Conservation (phyloP, 35 echinoderm and acorn worm genomes). For the Heliocidaris tuberculata region DNA sequence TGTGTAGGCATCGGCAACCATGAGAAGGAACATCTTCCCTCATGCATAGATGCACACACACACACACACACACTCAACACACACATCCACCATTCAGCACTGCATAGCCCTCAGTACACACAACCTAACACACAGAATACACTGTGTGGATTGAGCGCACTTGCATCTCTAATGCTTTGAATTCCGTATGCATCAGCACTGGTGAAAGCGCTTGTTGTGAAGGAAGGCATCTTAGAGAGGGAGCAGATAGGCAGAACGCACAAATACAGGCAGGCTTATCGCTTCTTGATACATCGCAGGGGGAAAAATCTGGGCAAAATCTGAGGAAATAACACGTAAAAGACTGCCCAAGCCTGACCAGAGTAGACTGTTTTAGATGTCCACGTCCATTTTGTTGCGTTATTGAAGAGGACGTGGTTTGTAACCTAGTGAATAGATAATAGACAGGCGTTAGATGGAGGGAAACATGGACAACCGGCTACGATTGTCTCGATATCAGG, state of each 20-base stretch:
- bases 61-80: background rate
- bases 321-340: conserved; percentile 33
- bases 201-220: background rate
- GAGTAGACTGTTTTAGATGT: background rate
- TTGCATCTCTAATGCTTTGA: background rate
- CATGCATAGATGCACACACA: conserved; percentile 32
- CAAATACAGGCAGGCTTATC: conserved; percentile 7
- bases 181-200: background rate
- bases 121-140: background rate
- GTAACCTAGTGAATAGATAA: background rate
- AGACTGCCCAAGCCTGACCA: background rate
- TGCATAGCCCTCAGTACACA: background rate
- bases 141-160: background rate
- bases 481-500: conserved; percentile 31
- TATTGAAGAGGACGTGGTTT: conserved; percentile 8
- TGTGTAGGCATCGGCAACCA: background rate
- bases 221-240: background rate
- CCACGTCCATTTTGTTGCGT: background rate
- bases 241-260: background rate
- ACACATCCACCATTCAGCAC: background rate
- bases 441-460: background rate
- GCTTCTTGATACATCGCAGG: background rate
- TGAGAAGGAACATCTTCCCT: background rate
- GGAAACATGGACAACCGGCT: conserved; percentile 42
- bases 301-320: conserved; percentile 24